Evolutionary conservation across 2,113 vertebrate species (phyloP).

Genomic region (Neodontobutis hainanensis): DNA sequence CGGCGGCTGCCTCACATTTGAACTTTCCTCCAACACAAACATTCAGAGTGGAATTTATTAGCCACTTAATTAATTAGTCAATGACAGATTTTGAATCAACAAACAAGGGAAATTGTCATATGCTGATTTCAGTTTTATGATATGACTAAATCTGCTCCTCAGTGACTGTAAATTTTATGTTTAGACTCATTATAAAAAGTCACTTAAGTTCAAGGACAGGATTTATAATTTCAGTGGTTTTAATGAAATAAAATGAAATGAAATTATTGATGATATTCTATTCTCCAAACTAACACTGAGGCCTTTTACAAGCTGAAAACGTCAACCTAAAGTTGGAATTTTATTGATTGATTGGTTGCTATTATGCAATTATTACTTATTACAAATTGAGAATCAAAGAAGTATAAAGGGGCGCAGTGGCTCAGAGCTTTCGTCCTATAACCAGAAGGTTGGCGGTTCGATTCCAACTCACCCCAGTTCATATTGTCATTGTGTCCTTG

Average conservation of each 20-base stretch:
- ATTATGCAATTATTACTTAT: no score
- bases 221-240: background rate
- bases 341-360: no score
- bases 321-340: no score
- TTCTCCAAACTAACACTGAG: no score
- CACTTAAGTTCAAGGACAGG: background rate
- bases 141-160: background rate
- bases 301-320: no score
- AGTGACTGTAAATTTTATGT: background rate
- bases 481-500: no score
- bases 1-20: conserved; percentile 31
- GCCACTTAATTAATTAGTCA: conserved; percentile 2
- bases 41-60: background rate
- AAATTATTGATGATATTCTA: background rate
- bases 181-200: background rate
- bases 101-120: background rate
- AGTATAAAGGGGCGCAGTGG: no score
- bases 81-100: background rate
- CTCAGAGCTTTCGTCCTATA: no score
- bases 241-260: no score
- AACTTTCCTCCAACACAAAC: conserved; percentile 16
- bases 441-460: no score
- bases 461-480: no score
- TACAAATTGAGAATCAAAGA: no score
- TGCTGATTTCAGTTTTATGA: background rate